phyloP scores from a whole-genome alignment of 2,888 invertebrate genomes.

The Agrilus mali region DNA sequence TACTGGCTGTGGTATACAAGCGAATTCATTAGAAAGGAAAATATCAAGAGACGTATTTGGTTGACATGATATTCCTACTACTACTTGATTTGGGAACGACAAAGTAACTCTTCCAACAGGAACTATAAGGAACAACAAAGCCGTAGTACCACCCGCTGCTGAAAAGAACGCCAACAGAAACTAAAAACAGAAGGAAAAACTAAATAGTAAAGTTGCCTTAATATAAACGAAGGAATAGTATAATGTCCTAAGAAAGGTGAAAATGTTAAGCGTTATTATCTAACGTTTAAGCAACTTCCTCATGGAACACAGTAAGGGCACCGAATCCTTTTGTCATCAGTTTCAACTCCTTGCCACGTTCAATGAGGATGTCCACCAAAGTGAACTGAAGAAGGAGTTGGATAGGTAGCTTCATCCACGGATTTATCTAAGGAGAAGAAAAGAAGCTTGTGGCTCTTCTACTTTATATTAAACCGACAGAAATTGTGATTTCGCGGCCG shows the following conservation, averaged over 20 bases:
- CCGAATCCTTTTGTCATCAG: no score
- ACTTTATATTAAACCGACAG: no score
- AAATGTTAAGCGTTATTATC: no score
- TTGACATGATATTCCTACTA: slow-evolving; percentile 45
- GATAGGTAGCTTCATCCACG: no score
- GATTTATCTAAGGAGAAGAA: no score
- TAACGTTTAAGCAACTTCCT: no score
- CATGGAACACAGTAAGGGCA: no score
- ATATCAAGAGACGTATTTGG: slow-evolving; percentile 22
- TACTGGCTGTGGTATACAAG: slow-evolving; percentile 35
- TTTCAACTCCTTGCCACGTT: no score
- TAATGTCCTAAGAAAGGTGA: background rate
- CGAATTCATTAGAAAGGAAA: slow-evolving; percentile 36
- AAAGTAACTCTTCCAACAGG: slow-evolving; percentile 58
- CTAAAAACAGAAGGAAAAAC: slow-evolving; percentile 31
- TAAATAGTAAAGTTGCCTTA: background rate
- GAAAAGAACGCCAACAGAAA: slow-evolving; percentile 55
- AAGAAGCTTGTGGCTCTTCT: no score
- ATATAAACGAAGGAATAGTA: background rate
- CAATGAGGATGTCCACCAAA: no score
- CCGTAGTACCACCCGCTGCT: slow-evolving; percentile 50
- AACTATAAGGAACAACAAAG: slow-evolving; percentile 53
- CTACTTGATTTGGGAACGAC: slow-evolving; percentile 47
- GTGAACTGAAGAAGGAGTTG: no score
- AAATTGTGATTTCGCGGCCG: no score